These are phyloP conservation scores for Chelmon rostratus DNA, from an alignment of 2,797 vertebrate genomes.

Conservation along the genomic window DNA sequence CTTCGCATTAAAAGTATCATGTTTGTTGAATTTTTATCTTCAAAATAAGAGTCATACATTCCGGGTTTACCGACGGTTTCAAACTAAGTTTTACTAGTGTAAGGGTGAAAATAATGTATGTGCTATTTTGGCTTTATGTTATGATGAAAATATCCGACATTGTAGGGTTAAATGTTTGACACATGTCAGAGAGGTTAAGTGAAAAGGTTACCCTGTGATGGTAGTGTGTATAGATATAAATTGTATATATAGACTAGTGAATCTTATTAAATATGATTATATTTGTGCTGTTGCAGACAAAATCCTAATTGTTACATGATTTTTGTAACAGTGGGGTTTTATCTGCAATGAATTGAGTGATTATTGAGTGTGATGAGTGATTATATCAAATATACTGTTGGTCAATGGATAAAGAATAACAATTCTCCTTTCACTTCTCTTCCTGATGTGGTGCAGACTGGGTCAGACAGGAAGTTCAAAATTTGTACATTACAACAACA, in stretches of 20 bases:
- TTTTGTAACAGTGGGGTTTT: not conserved
- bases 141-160: not conserved
- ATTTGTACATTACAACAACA: not conserved
- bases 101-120: not conserved
- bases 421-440: not conserved
- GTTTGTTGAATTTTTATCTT: not conserved
- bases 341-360: too few relatives aligned
- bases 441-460: not conserved
- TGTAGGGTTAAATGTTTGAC: not conserved
- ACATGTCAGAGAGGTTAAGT: not conserved
- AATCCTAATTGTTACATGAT: not conserved
- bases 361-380: too few relatives aligned
- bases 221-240: too few relatives aligned
- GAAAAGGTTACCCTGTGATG: not conserved
- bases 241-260: too few relatives aligned
- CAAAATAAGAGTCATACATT: conserved; percentile 35
- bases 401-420: not conserved
- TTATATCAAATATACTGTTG: too few relatives aligned
- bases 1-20: conserved; percentile 48
- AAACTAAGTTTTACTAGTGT: too few relatives aligned
- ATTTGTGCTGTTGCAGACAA: not conserved
- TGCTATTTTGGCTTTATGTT: not conserved
- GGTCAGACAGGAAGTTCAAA: not conserved
- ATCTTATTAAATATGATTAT: too few relatives aligned
- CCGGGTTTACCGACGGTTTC: not conserved